Conservation (phyloP, 2,113 vertebrate species). For the Grus americana region DNA sequence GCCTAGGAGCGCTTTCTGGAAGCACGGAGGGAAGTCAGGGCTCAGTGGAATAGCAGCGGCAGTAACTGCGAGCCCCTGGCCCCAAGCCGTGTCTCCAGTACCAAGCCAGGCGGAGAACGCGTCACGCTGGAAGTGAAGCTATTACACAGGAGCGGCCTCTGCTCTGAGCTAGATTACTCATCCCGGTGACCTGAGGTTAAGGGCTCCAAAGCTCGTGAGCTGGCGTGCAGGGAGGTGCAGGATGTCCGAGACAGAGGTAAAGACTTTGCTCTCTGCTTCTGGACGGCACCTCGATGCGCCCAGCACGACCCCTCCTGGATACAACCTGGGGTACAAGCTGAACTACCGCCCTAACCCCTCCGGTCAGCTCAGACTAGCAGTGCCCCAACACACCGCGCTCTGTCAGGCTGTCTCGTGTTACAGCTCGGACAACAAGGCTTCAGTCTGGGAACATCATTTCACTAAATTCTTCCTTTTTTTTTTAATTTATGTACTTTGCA, state of each 20-base stretch:
- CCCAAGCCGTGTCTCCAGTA: not conserved
- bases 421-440: not conserved
- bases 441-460: not conserved
- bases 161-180: not conserved
- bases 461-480: not conserved
- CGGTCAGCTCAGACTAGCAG: not conserved
- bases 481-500: not conserved
- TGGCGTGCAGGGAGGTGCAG: no score
- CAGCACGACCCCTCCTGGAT: not conserved
- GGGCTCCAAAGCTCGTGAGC: not conserved
- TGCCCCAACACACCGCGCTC: not conserved
- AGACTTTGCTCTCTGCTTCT: not conserved
- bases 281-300: accelerated
- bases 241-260: not conserved
- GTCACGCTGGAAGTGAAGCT: not conserved
- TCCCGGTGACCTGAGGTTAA: not conserved
- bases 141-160: not conserved
- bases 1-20: not conserved
- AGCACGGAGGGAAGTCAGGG: not conserved
- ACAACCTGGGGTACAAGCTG: not conserved
- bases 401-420: not conserved
- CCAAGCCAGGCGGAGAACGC: accelerated
- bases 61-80: not conserved
- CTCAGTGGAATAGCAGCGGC: accelerated
- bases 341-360: not conserved